Percentiles rank a stretch among this genome's conserved stretches.
phyloP scores from a whole-genome alignment of 2,888 invertebrate species.

The Tromatobia lineatoria region DNA sequence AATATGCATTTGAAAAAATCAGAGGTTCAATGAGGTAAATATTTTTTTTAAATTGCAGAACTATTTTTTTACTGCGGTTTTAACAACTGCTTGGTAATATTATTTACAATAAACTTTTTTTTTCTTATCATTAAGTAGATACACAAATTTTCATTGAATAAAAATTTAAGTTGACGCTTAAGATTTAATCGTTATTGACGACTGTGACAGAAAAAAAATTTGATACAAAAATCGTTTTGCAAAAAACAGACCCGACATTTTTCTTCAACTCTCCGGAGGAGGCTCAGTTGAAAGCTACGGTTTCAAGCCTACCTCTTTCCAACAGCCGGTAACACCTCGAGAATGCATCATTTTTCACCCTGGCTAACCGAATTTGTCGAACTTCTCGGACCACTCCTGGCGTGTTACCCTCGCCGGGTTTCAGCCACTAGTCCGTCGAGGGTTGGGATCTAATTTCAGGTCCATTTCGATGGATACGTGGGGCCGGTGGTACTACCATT shows the following conservation, averaged over 20 bases:
- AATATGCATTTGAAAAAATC: too few relatives aligned
- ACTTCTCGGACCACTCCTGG: conserved; percentile 78
- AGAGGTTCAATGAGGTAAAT: too few relatives aligned
- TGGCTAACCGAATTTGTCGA: conserved; percentile 85
- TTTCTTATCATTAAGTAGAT: too few relatives aligned
- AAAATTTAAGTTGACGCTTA: too few relatives aligned
- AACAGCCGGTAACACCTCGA: conserved; percentile 54
- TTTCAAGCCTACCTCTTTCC: conserved; percentile 57
- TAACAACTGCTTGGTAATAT: too few relatives aligned
- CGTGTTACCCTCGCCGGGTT: conserved; percentile 32
- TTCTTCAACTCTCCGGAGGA: conserved; percentile 2
- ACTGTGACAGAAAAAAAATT: too few relatives aligned
- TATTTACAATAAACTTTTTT: too few relatives aligned
- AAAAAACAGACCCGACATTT: conserved; percentile 30
- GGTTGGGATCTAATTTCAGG: conserved; percentile 84
- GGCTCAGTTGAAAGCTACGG: conserved; percentile 21
- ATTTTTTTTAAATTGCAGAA: too few relatives aligned
- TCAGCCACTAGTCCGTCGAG: conserved; percentile 70
- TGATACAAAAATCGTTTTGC: background rate
- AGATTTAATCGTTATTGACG: too few relatives aligned
- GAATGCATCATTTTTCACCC: conserved; percentile 82
- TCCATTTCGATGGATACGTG: conserved; percentile 83
- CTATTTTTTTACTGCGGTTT: too few relatives aligned
- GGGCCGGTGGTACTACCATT: conserved; percentile 63
- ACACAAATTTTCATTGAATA: too few relatives aligned